These are phyloP conservation scores for Periparus ater DNA, from an alignment of 2,797 vertebrate genomes.

Conservation along the genomic window DNA sequence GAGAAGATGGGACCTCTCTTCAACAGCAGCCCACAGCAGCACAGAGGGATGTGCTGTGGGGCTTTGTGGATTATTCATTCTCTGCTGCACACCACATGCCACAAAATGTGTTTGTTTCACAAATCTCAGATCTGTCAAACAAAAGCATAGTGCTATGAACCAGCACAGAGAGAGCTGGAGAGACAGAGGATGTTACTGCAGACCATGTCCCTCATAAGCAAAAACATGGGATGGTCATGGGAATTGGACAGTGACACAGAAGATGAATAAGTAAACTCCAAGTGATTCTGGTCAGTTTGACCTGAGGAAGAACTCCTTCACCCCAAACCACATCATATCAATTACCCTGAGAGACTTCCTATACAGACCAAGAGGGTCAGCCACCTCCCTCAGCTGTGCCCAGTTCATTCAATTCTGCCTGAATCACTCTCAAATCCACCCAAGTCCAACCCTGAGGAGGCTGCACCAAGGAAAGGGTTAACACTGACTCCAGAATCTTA, in stretches of 20 bases:
- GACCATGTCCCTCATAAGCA: neutral
- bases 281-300: neutral
- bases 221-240: accelerated
- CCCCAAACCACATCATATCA: neutral
- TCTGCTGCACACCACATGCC: neutral
- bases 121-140: neutral
- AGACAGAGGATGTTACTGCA: neutral
- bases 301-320: neutral
- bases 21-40: neutral
- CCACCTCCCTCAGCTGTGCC: neutral
- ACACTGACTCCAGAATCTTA: neutral
- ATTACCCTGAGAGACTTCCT: neutral
- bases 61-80: neutral
- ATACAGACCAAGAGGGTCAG: neutral
- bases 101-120: neutral
- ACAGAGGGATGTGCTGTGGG: neutral
- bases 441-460: neutral
- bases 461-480: neutral
- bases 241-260: neutral
- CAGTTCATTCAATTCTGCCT: neutral
- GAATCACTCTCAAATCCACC: neutral
- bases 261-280: neutral
- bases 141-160: neutral
- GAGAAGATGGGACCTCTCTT: neutral
- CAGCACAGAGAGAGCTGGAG: neutral